These are phyloP conservation scores for Steatocranus sp. DNA, from an alignment of 2,797 vertebrate genomes.

Conservation along the genomic window DNA sequence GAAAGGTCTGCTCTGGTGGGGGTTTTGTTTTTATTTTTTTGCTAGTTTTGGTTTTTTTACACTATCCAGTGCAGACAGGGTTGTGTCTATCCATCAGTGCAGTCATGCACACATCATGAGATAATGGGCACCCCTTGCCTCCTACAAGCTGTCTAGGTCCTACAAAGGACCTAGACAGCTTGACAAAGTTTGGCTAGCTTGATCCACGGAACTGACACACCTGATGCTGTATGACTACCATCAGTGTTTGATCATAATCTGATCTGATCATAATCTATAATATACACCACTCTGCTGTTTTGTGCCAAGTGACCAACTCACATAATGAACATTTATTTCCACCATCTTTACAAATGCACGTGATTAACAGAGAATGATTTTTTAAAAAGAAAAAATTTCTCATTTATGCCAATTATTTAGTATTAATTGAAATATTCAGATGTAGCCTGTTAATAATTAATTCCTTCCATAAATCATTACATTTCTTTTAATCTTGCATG, in stretches of 20 bases:
- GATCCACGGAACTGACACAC: neutral
- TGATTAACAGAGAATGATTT: neutral
- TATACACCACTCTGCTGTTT: neutral
- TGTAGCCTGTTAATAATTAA: neutral
- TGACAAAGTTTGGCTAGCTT: neutral
- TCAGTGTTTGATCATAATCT: neutral
- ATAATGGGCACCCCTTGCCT: neutral
- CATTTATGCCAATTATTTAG: neutral
- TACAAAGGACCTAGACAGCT: rapidly evolving
- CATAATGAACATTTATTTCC: neutral
- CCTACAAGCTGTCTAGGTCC: neutral
- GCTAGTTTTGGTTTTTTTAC: neutral
- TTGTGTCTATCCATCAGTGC: neutral
- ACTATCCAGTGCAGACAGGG: neutral
- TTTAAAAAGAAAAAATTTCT: neutral
- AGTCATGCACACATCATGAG: neutral
- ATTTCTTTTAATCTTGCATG: neutral
- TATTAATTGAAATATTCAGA: neutral
- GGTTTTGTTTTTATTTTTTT: neutral
- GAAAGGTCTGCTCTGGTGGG: neutral
- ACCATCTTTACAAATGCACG: neutral
- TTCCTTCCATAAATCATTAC: neutral
- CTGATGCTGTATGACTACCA: neutral
- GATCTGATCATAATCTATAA: neutral
- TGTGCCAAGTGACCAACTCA: neutral